phyloP scores from a whole-genome alignment of 1,140 invertebrate species.

The Bombyx mandarina region DNA sequence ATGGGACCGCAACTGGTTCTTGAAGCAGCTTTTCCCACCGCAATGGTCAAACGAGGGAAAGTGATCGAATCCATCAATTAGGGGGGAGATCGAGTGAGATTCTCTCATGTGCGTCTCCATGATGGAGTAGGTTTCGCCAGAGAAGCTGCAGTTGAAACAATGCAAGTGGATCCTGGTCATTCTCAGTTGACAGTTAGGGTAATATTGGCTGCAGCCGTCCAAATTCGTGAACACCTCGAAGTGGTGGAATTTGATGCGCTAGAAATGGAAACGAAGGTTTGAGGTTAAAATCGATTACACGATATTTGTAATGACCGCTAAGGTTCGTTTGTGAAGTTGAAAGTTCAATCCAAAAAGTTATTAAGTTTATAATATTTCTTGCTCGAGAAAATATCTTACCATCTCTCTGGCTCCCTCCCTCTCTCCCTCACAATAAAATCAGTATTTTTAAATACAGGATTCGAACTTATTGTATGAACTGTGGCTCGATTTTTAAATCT shows the following conservation, averaged over 20 bases:
- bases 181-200: slow-evolving; percentile 52
- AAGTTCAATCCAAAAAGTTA: too few species aligned
- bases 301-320: too few species aligned
- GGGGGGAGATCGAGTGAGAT: slow-evolving; percentile 47
- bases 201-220: slow-evolving; percentile 49
- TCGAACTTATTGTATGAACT: too few species aligned
- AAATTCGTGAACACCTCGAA: slow-evolving; percentile 63
- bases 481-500: too few species aligned
- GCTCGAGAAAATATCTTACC: too few species aligned
- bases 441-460: too few species aligned
- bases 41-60: slow-evolving; percentile 61
- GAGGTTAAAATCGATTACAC: neutral
- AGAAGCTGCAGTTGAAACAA: slow-evolving; percentile 60
- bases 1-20: slow-evolving; percentile 57
- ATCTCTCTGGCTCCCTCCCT: too few species aligned
- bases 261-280: slow-evolving; percentile 19
- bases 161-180: slow-evolving; percentile 54
- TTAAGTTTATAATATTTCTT: too few species aligned
- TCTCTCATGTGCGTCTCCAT: slow-evolving; percentile 66
- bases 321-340: too few species aligned
- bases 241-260: slow-evolving; percentile 67
- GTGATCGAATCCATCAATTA: slow-evolving; percentile 65
- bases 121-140: slow-evolving; percentile 48
- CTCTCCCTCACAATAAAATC: too few species aligned
- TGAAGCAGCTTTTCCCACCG: slow-evolving; percentile 62